These are phyloP conservation scores for Gymnarchus niloticus DNA, from an alignment of 2,113 vertebrate genomes.

Conservation along the genomic window DNA sequence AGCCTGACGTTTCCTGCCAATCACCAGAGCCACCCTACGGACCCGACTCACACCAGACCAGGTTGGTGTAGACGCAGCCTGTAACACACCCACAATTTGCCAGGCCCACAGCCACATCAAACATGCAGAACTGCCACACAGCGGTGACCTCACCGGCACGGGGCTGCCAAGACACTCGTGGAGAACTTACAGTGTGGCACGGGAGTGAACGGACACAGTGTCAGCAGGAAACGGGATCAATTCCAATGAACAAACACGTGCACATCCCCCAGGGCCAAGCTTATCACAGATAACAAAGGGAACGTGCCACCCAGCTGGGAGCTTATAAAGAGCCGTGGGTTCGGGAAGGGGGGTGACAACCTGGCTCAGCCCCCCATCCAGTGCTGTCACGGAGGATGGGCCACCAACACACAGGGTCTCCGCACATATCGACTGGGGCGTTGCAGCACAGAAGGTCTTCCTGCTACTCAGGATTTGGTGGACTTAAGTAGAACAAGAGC, in stretches of 20 bases:
- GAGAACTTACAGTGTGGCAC: no score
- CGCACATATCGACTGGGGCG: neutral
- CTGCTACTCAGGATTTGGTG: neutral
- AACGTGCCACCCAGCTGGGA: neutral
- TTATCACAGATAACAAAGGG: neutral
- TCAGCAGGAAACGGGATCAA: neutral
- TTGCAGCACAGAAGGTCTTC: neutral
- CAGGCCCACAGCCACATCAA: neutral
- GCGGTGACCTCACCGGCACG: neutral
- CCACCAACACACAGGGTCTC: neutral
- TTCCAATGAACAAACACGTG: neutral
- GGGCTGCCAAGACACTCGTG: no score
- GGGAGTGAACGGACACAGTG: neutral
- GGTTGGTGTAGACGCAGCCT: no score
- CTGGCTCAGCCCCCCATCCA: neutral
- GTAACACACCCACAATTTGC: neutral
- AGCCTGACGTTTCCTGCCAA: no score
- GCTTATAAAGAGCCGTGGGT: neutral
- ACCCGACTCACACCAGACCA: no score
- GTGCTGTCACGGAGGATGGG: neutral
- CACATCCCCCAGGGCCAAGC: no score
- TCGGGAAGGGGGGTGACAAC: neutral
- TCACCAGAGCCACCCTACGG: no score
- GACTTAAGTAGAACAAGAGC: conserved; percentile 32
- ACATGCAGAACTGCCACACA: neutral